Percentiles rank a stretch among this genome's conserved stretches.
Conservation (phyloP, 2,797 vertebrate genomes). For the Bufotes viridis region DNA sequence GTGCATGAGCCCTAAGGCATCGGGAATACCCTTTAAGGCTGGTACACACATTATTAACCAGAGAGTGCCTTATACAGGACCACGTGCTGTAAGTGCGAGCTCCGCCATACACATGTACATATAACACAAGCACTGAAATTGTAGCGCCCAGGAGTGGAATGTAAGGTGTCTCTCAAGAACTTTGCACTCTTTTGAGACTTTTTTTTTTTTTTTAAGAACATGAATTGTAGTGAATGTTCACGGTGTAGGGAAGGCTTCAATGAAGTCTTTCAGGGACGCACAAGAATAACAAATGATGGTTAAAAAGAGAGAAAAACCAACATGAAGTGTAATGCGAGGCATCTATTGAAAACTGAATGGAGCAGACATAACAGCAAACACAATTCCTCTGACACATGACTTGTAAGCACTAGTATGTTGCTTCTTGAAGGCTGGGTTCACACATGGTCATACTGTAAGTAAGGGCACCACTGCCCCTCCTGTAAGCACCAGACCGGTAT, state of each 20-base stretch:
- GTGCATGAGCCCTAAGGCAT: no score
- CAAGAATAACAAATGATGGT: neutral
- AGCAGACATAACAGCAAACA: neutral
- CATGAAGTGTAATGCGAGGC: neutral
- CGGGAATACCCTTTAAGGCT: no score
- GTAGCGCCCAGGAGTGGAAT: conserved; percentile 34
- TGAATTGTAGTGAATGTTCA: neutral
- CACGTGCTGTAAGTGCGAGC: neutral
- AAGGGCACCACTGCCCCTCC: neutral
- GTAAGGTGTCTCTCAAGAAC: neutral
- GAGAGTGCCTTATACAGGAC: no score
- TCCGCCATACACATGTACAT: neutral
- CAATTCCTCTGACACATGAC: neutral
- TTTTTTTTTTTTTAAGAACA: neutral
- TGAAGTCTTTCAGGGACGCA: neutral
- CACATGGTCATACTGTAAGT: neutral
- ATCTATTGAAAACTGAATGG: neutral
- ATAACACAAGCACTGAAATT: conserved; percentile 35
- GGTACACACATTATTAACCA: no score
- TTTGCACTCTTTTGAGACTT: conserved; percentile 18
- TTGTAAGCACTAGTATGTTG: neutral
- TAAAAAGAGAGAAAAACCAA: neutral
- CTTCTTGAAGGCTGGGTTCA: neutral
- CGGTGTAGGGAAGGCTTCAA: neutral
- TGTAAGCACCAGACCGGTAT: no score